Base-by-base conservation (phyloP, 2,888 invertebrate species). In the Steinernema hermaphroditum region DNA sequence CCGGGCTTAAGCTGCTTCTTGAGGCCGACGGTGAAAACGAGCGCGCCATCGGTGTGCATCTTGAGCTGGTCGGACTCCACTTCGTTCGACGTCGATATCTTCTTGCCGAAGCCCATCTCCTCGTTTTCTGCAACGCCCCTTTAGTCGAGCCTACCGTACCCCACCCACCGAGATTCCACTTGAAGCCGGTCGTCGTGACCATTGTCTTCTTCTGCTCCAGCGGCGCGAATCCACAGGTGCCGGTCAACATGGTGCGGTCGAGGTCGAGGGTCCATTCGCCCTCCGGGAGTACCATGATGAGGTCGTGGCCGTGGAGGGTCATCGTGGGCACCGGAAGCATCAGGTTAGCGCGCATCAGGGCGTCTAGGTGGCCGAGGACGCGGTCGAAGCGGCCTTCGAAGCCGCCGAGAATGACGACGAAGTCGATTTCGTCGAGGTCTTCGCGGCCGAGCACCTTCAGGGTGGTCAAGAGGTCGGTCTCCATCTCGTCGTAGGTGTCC, bases 21-120 rank as follows among this genome's bases (percentile, higher is more conserved):
- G 62, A 62, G 27, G 16, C 27, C 62, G 2, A 32, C 32, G 14
- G 62, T 62, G 32, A 62, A 62, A 9, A 62, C 62, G 16, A 62
- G 29, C 16, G 62, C 32, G 2, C 32, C 62, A 22, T 22, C 27
- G 4, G 32, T 32, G 12, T 62, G 27, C 12, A 62, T 16, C 32
- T 62, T 27, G 27, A 62, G 14, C 16, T 16, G 62, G n/a, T 62
- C 62, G 2, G 29, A 29, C 2, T 62, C 34, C 62, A 62, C 16
- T 19, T 62, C 29, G 32, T 62, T 62, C 32, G 62, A 62, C 12
- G 62, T 62, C 32, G 62, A 62, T 14, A 62, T 29, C 62, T 29
- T 62, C 62, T 29, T 29, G 1, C 62, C 62, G 32, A 62, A 29
- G 27, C 27, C 27, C 32, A 62, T 29, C 32, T 62, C 62, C 62